Percentiles rank a stretch among this genome's conserved stretches.
These are phyloP conservation scores for Rosalia funebris DNA, from an alignment of 2,888 invertebrate species.

Conservation along the genomic window DNA sequence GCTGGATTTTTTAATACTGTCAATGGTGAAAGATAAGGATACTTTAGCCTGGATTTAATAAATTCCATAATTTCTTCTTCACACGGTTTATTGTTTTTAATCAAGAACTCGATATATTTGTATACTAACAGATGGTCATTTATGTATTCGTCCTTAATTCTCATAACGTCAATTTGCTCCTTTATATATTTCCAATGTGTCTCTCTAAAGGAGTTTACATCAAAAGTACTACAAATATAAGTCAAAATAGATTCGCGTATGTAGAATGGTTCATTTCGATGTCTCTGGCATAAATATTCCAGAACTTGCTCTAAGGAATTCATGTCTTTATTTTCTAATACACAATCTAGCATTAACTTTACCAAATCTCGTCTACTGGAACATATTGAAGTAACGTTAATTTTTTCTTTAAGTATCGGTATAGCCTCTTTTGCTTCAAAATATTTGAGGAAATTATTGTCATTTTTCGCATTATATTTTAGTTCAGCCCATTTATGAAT, in stretches of 20 bases:
- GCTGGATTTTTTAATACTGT: background rate
- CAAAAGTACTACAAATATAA: slow-evolving; percentile 11
- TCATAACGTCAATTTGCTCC: slow-evolving; percentile 38
- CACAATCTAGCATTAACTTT: slow-evolving; percentile 33
- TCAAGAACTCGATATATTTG: slow-evolving; percentile 39
- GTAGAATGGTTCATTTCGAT: slow-evolving; percentile 41
- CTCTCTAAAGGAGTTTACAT: slow-evolving; percentile 31
- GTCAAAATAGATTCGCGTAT: slow-evolving; percentile 24
- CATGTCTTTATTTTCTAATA: slow-evolving; percentile 41
- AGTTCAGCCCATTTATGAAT: slow-evolving; percentile 39
- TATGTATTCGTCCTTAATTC: no score
- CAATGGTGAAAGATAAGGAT: background rate
- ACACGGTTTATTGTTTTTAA: slow-evolving; percentile 35
- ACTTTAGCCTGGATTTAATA: no score
- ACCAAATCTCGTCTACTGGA: slow-evolving; percentile 33
- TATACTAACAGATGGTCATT: no score
- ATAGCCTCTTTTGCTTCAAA: slow-evolving; percentile 37
- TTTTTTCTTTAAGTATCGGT: slow-evolving; percentile 43
- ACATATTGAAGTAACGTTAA: slow-evolving; percentile 44
- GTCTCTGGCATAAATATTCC: slow-evolving; percentile 43
- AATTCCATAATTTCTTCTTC: slow-evolving; percentile 20
- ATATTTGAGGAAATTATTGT: slow-evolving; percentile 35
- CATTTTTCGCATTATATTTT: slow-evolving; percentile 33
- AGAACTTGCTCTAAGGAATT: slow-evolving; percentile 40
- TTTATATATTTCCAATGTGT: slow-evolving; percentile 43